phyloP scores from a whole-genome alignment of 2,797 vertebrate species.

The Leptatherina wallacei region DNA sequence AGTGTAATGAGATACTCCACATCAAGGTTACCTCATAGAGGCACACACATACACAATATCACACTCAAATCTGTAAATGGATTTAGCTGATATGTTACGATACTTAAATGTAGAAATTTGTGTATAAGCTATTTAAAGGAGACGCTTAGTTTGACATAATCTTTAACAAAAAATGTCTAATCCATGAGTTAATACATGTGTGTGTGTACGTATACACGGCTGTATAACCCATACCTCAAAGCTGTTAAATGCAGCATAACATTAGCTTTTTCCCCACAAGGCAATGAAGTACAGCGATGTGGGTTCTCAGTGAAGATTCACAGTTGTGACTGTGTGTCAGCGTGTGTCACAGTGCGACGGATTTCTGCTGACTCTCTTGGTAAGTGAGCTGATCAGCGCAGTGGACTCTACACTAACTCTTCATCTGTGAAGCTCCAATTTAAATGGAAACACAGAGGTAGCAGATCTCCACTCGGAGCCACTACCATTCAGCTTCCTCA shows the following conservation, averaged over 20 bases:
- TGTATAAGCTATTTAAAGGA: background rate
- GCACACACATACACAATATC: slow-evolving; percentile 15
- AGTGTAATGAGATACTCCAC: slow-evolving; percentile 52
- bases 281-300: slow-evolving; percentile 1
- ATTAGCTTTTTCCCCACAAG: slow-evolving; percentile 11
- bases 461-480: slow-evolving; percentile 27
- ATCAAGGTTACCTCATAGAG: slow-evolving; percentile 32
- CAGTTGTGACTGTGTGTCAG: slow-evolving; percentile 26
- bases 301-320: slow-evolving; percentile 6
- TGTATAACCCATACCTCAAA: background rate
- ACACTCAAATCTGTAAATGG: slow-evolving; percentile 18
- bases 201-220: background rate
- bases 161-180: background rate
- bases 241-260: slow-evolving; percentile 3
- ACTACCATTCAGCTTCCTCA: slow-evolving; percentile 25
- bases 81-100: slow-evolving; percentile 9
- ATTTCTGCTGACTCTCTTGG: slow-evolving; percentile 36
- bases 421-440: slow-evolving; percentile 20
- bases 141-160: slow-evolving; percentile 8
- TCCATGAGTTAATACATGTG: background rate
- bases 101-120: slow-evolving; percentile 8
- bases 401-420: slow-evolving; percentile 12
- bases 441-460: slow-evolving; percentile 33
- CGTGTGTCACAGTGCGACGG: slow-evolving; percentile 15
- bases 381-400: slow-evolving; percentile 18